These are phyloP conservation scores for Meteorus cinctellus DNA, from an alignment of 2,888 invertebrate genomes.

Conservation along the genomic window DNA sequence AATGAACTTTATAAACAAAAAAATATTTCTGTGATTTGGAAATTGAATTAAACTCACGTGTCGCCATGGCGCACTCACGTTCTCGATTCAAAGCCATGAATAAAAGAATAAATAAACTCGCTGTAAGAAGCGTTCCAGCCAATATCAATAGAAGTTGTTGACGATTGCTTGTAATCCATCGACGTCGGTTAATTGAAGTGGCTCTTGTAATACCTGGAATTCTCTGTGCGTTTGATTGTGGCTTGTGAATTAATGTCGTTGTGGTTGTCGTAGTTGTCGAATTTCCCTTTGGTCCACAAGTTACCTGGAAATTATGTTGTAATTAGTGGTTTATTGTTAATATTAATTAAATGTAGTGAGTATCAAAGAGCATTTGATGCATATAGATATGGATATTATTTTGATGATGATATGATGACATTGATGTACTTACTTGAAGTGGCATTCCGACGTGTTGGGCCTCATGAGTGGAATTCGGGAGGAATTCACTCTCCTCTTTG, in stretches of 20 bases:
- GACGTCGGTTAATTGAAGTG: constrained; percentile 62
- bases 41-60: constrained; percentile 58
- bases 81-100: constrained; percentile 61
- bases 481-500: constrained; percentile 62
- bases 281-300: constrained; percentile 62
- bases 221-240: constrained; percentile 55
- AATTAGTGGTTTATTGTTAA: neutral
- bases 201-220: constrained; percentile 59
- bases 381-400: too few species aligned
- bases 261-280: constrained; percentile 62
- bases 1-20: neutral
- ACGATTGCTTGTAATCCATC: constrained; percentile 58
- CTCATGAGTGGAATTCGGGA: constrained; percentile 59
- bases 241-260: constrained; percentile 60
- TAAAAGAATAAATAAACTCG: constrained; percentile 64
- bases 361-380: neutral
- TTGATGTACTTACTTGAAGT: constrained; percentile 59
- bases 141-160: constrained; percentile 65
- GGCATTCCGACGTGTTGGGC: constrained; percentile 56
- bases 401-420: neutral
- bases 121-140: constrained; percentile 62
- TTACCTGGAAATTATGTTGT: constrained; percentile 59
- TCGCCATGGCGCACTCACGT: constrained; percentile 59
- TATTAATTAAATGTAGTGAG: neutral
- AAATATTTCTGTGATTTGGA: neutral